These are phyloP conservation scores for Desmodus rotundus DNA, from an alignment of 2,113 vertebrate species.

Conservation along the genomic window DNA sequence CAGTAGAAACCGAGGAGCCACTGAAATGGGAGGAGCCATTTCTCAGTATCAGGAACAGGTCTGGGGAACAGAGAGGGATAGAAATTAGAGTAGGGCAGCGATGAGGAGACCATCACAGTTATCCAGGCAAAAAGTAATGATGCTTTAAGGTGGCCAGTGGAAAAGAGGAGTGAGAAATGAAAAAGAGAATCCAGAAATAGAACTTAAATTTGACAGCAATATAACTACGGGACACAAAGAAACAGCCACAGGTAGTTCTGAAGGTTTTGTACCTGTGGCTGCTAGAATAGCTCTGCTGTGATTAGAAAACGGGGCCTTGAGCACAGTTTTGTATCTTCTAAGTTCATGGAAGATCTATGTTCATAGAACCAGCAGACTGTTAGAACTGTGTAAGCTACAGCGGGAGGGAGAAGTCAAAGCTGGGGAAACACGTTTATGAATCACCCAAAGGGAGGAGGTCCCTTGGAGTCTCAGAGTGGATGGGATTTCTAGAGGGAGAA, in stretches of 20 bases:
- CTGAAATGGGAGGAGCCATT: background rate
- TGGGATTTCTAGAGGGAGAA: background rate
- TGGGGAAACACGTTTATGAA: background rate
- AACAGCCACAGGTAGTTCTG: background rate
- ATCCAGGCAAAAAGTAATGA: background rate
- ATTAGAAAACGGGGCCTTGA: background rate
- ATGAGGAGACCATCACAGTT: background rate
- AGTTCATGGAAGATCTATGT: background rate
- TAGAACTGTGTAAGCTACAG: background rate
- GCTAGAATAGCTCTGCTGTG: background rate
- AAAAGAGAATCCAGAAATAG: background rate
- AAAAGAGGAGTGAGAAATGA: background rate
- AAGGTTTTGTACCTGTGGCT: background rate
- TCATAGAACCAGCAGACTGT: background rate
- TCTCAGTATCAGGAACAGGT: background rate
- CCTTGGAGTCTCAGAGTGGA: background rate
- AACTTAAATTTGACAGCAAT: background rate
- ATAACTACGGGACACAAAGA: background rate
- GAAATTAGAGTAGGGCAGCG: background rate
- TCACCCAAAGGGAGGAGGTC: background rate
- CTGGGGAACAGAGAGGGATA: background rate
- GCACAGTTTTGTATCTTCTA: background rate
- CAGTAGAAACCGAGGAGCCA: background rate
- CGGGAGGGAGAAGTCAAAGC: background rate
- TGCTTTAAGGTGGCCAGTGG: background rate